These are phyloP conservation scores for Helicoverpa zea DNA, from an alignment of 1,140 invertebrate genomes.

Conservation along the genomic window DNA sequence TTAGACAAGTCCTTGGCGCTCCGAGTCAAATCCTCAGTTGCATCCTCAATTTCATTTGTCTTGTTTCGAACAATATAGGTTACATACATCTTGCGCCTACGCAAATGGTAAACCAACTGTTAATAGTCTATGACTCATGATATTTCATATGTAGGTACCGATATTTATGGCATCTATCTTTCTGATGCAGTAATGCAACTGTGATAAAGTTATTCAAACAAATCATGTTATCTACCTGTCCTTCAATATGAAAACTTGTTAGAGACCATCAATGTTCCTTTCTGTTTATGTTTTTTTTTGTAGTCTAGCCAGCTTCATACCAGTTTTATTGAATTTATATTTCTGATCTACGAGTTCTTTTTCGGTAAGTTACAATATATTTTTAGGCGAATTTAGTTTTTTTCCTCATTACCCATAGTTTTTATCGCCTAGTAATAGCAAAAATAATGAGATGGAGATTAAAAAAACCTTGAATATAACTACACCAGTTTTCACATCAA, in stretches of 20 bases:
- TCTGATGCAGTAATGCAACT: neutral
- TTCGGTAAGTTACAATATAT: too few species aligned
- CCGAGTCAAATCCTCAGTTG: neutral
- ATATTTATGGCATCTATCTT: neutral
- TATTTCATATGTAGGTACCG: neutral
- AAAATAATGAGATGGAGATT: too few species aligned
- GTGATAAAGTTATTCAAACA: neutral
- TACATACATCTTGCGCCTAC: neutral
- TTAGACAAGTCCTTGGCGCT: neutral
- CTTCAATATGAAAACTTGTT: neutral
- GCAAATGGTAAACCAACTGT: neutral
- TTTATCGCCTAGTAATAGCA: too few species aligned
- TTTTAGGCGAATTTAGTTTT: neutral
- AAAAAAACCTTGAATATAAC: too few species aligned
- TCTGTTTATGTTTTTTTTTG: neutral
- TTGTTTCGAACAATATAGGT: neutral
- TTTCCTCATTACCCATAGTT: neutral
- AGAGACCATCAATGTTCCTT: neutral
- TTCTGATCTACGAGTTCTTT: too few species aligned
- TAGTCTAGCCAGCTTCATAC: neutral
- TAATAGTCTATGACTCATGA: slow-evolving; percentile 14
- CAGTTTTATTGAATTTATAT: neutral
- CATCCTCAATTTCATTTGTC: slow-evolving; percentile 15
- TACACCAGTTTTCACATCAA: too few species aligned
- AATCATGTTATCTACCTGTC: neutral